These are phyloP conservation scores for Parochlus steinenii DNA, from an alignment of 2,888 invertebrate genomes.

Conservation along the genomic window DNA sequence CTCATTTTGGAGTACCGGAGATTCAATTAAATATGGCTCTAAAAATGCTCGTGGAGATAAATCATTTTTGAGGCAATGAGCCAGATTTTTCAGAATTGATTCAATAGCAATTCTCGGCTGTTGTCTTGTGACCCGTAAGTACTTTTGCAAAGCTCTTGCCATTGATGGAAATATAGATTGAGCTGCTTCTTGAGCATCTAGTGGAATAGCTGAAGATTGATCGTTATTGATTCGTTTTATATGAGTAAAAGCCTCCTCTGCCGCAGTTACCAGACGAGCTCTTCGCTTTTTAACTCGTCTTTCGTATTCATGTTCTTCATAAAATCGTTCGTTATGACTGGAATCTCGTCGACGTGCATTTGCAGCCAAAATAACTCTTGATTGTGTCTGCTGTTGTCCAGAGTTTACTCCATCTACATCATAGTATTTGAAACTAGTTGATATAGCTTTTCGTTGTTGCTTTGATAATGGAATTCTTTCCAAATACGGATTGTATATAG, in stretches of 20 bases:
- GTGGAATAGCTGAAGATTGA: slow-evolving; percentile 60
- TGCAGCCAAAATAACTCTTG: slow-evolving; percentile 50
- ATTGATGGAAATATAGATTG: slow-evolving; percentile 95
- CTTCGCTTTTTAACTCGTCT: slow-evolving; percentile 77
- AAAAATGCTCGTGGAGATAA: slow-evolving; percentile 88
- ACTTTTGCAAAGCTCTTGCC: slow-evolving; percentile 91
- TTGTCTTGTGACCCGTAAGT: slow-evolving; percentile 84
- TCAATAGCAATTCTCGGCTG: slow-evolving; percentile 93
- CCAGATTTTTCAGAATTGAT: slow-evolving; percentile 76
- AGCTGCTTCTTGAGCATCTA: slow-evolving; percentile 92
- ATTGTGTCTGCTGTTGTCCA: slow-evolving; percentile 50
- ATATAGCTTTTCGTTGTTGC: slow-evolving; percentile 55
- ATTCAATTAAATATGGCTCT: slow-evolving; percentile 77
- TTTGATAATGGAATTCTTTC: slow-evolving; percentile 80
- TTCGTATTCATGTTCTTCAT: slow-evolving; percentile 96
- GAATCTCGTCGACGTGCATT: slow-evolving; percentile 73
- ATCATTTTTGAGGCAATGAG: slow-evolving; percentile 83
- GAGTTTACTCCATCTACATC: slow-evolving; percentile 78
- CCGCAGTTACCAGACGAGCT: slow-evolving; percentile 79
- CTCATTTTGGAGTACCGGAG: slow-evolving; percentile 71
- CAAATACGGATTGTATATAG: slow-evolving; percentile 91
- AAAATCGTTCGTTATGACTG: slow-evolving; percentile 92
- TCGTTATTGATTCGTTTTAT: slow-evolving; percentile 67
- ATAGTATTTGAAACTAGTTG: slow-evolving; percentile 88
- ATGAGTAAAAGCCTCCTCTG: slow-evolving; percentile 97